Conservation (phyloP, 2,888 invertebrate genomes). For the Drosophila putrida region DNA sequence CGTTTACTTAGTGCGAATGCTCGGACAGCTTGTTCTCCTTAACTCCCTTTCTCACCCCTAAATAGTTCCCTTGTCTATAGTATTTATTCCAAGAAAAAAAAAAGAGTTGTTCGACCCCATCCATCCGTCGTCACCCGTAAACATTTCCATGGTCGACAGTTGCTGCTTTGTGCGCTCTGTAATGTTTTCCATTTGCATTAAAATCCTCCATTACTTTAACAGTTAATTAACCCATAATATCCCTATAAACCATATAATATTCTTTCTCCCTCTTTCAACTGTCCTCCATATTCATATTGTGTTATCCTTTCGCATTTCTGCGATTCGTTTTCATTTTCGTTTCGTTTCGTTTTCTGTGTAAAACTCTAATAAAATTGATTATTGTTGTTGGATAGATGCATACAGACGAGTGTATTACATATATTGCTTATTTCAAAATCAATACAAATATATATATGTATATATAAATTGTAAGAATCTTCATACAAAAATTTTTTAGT, state of each 20-base stretch:
- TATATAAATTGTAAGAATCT: conserved; percentile 82
- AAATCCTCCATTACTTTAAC: conserved; percentile 4
- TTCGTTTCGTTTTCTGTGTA: conserved; percentile 52
- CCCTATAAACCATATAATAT: neutral
- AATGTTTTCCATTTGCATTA: conserved; percentile 28
- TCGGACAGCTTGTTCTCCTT: conserved; percentile 62
- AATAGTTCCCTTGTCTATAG: conserved; percentile 4
- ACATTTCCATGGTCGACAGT: conserved; percentile 59
- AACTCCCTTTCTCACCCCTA: conserved; percentile 2
- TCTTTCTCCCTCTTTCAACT: neutral
- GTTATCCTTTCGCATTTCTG: conserved; percentile 18
- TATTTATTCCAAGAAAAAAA: conserved; percentile 4
- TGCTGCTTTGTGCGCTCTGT: conserved; percentile 60
- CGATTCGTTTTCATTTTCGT: neutral
- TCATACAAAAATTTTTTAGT: conserved; percentile 82
- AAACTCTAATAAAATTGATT: conserved; percentile 80
- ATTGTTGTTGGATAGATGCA: conserved; percentile 77
- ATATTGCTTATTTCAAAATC: conserved; percentile 84
- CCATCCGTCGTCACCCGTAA: conserved; percentile 18
- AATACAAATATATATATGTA: conserved; percentile 83
- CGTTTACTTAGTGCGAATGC: conserved; percentile 67
- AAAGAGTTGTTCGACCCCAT: neutral
- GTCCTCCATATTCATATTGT: conserved; percentile 19
- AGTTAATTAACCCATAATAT: conserved; percentile 5
- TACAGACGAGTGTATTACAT: conserved; percentile 72